Conservation (phyloP, 2,113 vertebrate species). For the Ammodytes marinus region DNA sequence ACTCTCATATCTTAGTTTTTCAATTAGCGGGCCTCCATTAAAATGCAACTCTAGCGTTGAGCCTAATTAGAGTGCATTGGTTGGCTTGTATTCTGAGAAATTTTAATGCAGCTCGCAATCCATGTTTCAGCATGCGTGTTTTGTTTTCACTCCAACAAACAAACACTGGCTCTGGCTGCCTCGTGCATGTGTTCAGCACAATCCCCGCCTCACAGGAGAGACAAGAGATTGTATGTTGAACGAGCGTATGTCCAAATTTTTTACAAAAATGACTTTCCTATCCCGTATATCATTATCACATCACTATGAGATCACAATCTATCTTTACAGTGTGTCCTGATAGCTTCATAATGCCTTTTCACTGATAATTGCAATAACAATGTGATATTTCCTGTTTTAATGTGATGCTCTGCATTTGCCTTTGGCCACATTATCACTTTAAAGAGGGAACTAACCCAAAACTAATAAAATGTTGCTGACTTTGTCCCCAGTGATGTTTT, state of each 20-base stretch:
- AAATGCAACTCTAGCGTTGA: slow-evolving; percentile 85
- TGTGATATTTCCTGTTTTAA: slow-evolving; percentile 44
- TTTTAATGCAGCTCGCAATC: slow-evolving; percentile 77
- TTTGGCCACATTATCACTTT: slow-evolving; percentile 66
- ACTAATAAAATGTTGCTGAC: slow-evolving; percentile 74
- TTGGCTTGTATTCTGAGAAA: slow-evolving; percentile 80
- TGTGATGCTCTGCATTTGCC: slow-evolving; percentile 34
- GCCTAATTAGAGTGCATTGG: slow-evolving; percentile 86
- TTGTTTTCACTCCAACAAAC: slow-evolving; percentile 76
- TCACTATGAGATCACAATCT: slow-evolving; percentile 31
- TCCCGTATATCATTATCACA: not conserved
- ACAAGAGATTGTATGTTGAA: not conserved
- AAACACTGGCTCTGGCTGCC: slow-evolving; percentile 54
- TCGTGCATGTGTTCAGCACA: slow-evolving; percentile 61
- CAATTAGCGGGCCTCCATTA: slow-evolving; percentile 87
- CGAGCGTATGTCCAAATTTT: not conserved
- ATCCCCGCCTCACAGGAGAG: slow-evolving; percentile 37
- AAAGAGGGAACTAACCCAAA: slow-evolving; percentile 45
- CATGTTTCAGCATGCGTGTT: slow-evolving; percentile 63
- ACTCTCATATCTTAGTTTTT: slow-evolving; percentile 86
- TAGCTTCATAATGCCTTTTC: slow-evolving; percentile 53
- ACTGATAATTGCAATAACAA: slow-evolving; percentile 27
- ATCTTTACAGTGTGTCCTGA: slow-evolving; percentile 29
- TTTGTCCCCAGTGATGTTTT: slow-evolving; percentile 58
- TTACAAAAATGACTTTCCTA: slow-evolving; percentile 5